These are phyloP conservation scores for Episyrphus balteatus DNA, from an alignment of 1,140 invertebrate genomes.

Conservation along the genomic window DNA sequence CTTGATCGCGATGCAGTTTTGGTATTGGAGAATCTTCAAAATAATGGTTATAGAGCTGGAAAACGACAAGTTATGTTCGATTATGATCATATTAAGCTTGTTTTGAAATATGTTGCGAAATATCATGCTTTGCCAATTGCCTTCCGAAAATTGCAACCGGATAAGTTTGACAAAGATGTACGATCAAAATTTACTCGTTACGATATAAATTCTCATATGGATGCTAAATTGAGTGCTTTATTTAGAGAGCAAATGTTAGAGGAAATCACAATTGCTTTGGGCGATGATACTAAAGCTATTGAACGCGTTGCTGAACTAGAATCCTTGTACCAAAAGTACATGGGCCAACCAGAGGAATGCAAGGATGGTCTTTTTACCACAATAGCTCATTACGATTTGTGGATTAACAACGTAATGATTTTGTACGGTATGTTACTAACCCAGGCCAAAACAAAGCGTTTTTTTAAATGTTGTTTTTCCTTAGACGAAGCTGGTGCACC, in stretches of 20 bases:
- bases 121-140: conserved; percentile 49
- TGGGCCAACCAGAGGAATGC: conserved; percentile 7
- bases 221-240: background rate
- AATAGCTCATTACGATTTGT: conserved; percentile 48
- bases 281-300: conserved; percentile 12
- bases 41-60: conserved; percentile 38
- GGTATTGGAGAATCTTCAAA: conserved; percentile 46
- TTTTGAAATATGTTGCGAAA: conserved; percentile 40
- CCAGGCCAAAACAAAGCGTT: too few relatives aligned
- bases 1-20: conserved; percentile 46
- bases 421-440: conserved; percentile 35
- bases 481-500: conserved; percentile 29
- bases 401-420: conserved; percentile 51
- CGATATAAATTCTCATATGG: conserved; percentile 20
- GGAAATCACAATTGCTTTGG: conserved; percentile 3
- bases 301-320: conserved; percentile 14
- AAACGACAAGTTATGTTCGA: conserved; percentile 42
- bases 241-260: conserved; percentile 3
- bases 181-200: conserved; percentile 30
- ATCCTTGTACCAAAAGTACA: conserved; percentile 8
- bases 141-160: conserved; percentile 39
- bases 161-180: conserved; percentile 39
- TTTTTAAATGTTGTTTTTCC: background rate
- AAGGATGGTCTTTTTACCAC: conserved; percentile 37
- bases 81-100: conserved; percentile 37